Evolutionary conservation across 1,140 invertebrate species (phyloP).

Genomic region (Heliconius hewitsoni): DNA sequence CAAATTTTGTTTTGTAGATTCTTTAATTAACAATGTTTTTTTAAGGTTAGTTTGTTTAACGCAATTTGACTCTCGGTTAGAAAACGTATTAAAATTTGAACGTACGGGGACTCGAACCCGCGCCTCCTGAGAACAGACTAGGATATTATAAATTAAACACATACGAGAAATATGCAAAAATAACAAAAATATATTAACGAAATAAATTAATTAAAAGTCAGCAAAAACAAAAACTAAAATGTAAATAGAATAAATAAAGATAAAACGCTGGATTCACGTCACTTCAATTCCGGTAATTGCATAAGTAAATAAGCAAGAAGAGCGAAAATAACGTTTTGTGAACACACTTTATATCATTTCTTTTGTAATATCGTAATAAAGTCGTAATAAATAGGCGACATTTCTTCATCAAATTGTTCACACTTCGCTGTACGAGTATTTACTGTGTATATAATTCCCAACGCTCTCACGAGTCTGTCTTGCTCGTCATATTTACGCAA

Average conservation of each 20-base stretch:
- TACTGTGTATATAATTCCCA: constrained; percentile 21
- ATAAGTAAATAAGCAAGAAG: constrained; percentile 5
- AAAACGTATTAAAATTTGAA: too few species aligned
- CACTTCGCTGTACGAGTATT: constrained; percentile 16
- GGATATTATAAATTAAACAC: too few species aligned
- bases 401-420: constrained; percentile 33
- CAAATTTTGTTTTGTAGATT: too few species aligned
- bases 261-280: not conserved
- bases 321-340: constrained; percentile 4
- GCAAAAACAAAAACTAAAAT: too few species aligned
- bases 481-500: constrained; percentile 2
- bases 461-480: constrained; percentile 11
- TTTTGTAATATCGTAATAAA: constrained; percentile 30
- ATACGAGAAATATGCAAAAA: not conserved
- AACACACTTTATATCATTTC: constrained; percentile 13
- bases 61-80: too few species aligned
- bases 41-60: too few species aligned
- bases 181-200: not conserved
- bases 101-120: too few species aligned
- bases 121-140: too few species aligned
- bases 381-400: constrained; percentile 30
- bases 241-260: not conserved
- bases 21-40: too few species aligned
- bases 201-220: not conserved
- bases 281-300: constrained; percentile 3